Conservation (phyloP, 1,140 invertebrate species). For the Atta colombica region DNA sequence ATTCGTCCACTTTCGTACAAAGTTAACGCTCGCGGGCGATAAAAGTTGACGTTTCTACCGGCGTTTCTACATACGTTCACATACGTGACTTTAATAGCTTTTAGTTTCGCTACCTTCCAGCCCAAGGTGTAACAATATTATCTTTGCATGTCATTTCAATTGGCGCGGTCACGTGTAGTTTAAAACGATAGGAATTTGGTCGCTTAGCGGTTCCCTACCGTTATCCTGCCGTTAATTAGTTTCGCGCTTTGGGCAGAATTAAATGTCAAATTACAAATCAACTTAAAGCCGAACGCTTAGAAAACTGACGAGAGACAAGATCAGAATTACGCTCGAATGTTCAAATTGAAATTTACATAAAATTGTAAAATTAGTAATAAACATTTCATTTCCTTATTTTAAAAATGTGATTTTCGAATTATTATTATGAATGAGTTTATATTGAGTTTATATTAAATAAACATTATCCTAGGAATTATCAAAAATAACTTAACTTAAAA, state of each 20-base stretch:
- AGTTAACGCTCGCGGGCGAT: not conserved
- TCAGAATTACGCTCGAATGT: not conserved
- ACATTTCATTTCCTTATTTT: not conserved
- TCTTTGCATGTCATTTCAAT: conserved; percentile 40
- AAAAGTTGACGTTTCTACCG: conserved; percentile 31
- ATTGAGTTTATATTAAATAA: too few species aligned
- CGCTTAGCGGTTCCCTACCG: not conserved
- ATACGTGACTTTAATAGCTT: conserved; percentile 32
- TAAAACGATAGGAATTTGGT: conserved; percentile 20
- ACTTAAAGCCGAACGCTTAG: not conserved
- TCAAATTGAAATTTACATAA: too few species aligned
- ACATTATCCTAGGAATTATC: too few species aligned
- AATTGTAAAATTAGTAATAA: not conserved
- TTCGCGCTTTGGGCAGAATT: not conserved
- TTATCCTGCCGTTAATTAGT: conserved; percentile 33
- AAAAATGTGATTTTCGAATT: too few species aligned
- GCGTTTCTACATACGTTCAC: conserved; percentile 10
- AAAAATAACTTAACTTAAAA: too few species aligned
- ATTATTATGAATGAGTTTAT: too few species aligned
- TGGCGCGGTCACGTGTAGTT: conserved; percentile 17
- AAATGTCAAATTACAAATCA: conserved; percentile 19
- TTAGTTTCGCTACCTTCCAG: not conserved
- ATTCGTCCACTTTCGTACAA: not conserved
- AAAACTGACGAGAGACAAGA: not conserved
- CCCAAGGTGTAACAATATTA: conserved; percentile 50